Base-by-base conservation (phyloP, 2,113 vertebrate species). In the Gasterosteus aculeatus region DNA sequence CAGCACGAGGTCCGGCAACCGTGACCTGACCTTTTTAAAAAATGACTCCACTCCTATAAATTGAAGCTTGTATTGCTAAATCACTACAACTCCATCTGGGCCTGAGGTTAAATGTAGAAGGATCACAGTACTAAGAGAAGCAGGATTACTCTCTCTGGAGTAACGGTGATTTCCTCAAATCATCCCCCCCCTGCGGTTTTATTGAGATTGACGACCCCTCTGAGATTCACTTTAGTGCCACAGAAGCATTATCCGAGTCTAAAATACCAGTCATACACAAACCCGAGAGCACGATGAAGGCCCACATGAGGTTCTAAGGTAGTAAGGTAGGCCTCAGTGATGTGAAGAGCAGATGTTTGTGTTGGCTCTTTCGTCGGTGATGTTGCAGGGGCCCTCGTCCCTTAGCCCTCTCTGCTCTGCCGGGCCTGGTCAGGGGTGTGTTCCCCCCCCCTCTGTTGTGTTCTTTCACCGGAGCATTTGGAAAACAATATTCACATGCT, bases 301-400 rank as follows among this genome's bases (percentile, higher is more conserved):
- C 75, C 39, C 66, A 81, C 80, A 88, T 80, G 58, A 67, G 75
- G 57, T 57, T 84, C 78, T 44, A 78, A 85, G 75, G 79, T 84
- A 83, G 79, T 72, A 60, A 61, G 69, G 77, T 59, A 60, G 80
- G 77, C 81, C 78, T 80, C 56, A 0, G 44, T 89, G 79, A 93
- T 92, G 91, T 78, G 72, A 70, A 88, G 85, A 92, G 85, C 91
- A 92, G 92, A 93, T 92, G 89, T 92, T 89, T 88, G 70, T 69
- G 69, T 86, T 92, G 86, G 87, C 89, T 83, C 41, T 61, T 72
- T 74, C 38, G 54, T 53, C 46, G 57, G 72, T 77, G 77, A 74
- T 84, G 71, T 81, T 86, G 49, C 77, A 83, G 19, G 67, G 80
- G 72, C 82, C 81, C 22, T 49, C 35, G 69, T 82, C 75, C 78